phyloP scores from a whole-genome alignment of 53 echinoderm and acorn worm genomes.

The Paracentrotus lividus region DNA sequence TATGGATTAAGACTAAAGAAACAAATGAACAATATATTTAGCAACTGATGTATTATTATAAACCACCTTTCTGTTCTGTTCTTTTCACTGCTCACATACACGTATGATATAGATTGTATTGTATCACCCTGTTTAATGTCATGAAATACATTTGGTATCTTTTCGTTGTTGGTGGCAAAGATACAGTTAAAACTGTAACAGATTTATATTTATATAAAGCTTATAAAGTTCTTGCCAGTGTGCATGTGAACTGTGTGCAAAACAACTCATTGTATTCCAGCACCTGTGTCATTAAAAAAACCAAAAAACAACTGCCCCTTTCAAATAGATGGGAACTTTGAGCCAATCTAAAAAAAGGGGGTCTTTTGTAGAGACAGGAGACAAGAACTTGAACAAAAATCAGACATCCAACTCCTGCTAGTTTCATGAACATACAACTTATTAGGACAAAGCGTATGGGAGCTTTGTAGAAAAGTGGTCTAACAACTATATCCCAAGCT shows the following conservation, averaged over 20 bases:
- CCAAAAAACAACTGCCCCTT: neutral
- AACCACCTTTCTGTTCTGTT: neutral
- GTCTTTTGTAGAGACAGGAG: neutral
- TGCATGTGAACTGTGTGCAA: neutral
- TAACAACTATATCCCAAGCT: too few species aligned
- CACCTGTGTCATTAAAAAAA: neutral
- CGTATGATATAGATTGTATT: neutral
- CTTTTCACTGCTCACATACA: neutral
- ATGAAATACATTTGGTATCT: neutral
- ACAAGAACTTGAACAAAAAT: neutral
- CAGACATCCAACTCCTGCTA: neutral
- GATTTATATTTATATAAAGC: neutral
- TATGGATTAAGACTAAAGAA: constrained; percentile 55
- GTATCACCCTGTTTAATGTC: neutral
- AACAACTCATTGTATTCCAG: neutral
- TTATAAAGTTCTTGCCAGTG: constrained; percentile 16
- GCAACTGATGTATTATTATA: constrained; percentile 33
- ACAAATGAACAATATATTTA: constrained; percentile 21
- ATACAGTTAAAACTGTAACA: neutral
- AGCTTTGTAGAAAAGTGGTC: neutral
- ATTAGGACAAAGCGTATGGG: neutral
- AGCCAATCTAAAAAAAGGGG: neutral
- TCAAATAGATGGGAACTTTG: neutral
- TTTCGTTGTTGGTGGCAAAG: neutral
- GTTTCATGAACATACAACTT: neutral